Percentiles rank a stretch among this genome's conserved stretches.
These are phyloP conservation scores for Trissoscelio sp. DNA, from an alignment of 2,888 invertebrate species.

Conservation along the genomic window DNA sequence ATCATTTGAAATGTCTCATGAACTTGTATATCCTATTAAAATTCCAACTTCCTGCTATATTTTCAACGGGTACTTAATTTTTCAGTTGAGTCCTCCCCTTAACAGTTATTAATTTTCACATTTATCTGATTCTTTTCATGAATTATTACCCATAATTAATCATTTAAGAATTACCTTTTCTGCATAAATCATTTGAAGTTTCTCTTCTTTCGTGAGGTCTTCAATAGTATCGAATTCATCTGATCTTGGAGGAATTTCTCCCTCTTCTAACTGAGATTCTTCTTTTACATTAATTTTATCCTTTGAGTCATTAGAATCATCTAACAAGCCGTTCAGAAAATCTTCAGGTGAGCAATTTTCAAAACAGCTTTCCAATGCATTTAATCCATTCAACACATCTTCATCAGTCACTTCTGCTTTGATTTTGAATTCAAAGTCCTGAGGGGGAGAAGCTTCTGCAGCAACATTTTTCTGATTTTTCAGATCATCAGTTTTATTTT, in stretches of 20 bases:
- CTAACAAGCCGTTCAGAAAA: constrained; percentile 35
- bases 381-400: constrained; percentile 76
- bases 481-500: neutral
- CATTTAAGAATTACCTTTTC: constrained; percentile 69
- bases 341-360: constrained; percentile 70
- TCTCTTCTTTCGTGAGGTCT: constrained; percentile 60
- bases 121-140: too few relatives aligned
- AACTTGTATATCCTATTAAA: too few relatives aligned
- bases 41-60: too few relatives aligned
- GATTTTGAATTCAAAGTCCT: too few relatives aligned
- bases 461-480: neutral
- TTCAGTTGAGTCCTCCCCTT: too few relatives aligned
- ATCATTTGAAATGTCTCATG: too few relatives aligned
- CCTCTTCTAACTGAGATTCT: constrained; percentile 57
- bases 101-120: too few relatives aligned
- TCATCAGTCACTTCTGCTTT: constrained; percentile 73
- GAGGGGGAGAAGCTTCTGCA: too few relatives aligned
- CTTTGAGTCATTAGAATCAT: constrained; percentile 27
- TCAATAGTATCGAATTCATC: constrained; percentile 68
- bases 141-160: too few relatives aligned
- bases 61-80: too few relatives aligned
- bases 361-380: constrained; percentile 78
- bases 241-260: constrained; percentile 44
- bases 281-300: constrained; percentile 40
- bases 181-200: constrained; percentile 66